Evolutionary conservation across 2,113 vertebrate genomes (phyloP).

Genomic region (Columba livia): DNA sequence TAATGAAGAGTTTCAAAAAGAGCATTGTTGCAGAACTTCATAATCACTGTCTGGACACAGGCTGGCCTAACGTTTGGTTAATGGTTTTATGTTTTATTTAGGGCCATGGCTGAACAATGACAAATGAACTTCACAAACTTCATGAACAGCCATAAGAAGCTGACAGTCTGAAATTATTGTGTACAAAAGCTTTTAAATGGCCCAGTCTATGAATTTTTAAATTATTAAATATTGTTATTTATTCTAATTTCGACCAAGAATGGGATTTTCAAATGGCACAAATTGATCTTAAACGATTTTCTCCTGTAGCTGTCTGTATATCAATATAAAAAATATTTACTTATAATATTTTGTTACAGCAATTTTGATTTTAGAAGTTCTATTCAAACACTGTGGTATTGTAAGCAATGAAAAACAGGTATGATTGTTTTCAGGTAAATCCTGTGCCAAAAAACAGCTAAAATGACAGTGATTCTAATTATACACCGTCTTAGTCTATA

Average conservation of each 20-base stretch:
- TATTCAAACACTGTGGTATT: not conserved
- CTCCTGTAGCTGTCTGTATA: not conserved
- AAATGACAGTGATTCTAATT: not conserved
- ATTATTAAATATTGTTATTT: not conserved
- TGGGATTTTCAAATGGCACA: not conserved
- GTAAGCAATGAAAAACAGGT: not conserved
- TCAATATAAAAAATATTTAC: not conserved
- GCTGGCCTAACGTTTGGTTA: not conserved
- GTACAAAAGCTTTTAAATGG: not conserved
- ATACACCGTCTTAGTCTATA: not conserved
- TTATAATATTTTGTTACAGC: not conserved
- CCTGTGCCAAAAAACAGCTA: not conserved
- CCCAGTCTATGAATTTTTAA: not conserved
- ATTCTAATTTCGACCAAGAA: not conserved
- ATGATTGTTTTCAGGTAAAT: not conserved
- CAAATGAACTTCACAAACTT: not conserved
- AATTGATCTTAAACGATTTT: not conserved
- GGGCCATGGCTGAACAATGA: not conserved
- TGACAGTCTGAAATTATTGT: not conserved
- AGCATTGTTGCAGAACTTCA: slow-evolving; percentile 42
- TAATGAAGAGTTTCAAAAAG: slow-evolving; percentile 56
- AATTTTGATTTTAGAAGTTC: not conserved
- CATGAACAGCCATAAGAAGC: not conserved
- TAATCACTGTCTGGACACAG: not conserved
- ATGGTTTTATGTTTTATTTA: not conserved